Percentiles rank a stretch among this genome's conserved stretches.
phyloP scores from a whole-genome alignment of 2,888 invertebrate genomes.

The Fragum fragum region DNA sequence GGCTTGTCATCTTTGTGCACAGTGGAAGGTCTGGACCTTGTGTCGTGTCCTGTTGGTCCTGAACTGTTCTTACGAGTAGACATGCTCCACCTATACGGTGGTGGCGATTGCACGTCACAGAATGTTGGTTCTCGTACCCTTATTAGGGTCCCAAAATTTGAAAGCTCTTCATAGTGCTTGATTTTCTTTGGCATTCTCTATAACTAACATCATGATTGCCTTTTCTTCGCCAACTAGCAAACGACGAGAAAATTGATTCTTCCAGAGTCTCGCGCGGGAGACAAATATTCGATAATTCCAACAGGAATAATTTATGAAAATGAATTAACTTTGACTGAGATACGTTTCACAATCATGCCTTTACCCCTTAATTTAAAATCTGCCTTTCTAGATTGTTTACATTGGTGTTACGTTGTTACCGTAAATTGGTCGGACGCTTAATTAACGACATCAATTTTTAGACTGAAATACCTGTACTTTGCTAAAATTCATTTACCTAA shows the following conservation, averaged over 20 bases:
- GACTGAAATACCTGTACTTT: too few relatives aligned
- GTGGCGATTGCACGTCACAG: background rate
- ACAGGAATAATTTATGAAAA: background rate
- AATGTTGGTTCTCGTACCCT: conserved; percentile 4
- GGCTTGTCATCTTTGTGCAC: conserved; percentile 76
- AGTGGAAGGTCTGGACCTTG: conserved; percentile 52
- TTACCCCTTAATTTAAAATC: too few relatives aligned
- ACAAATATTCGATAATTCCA: too few relatives aligned
- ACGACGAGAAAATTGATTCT: too few relatives aligned
- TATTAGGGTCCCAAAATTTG: conserved; percentile 26
- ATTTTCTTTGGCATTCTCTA: conserved; percentile 2
- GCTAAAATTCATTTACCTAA: too few relatives aligned
- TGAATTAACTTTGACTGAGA: background rate
- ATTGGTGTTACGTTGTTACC: conserved; percentile 55
- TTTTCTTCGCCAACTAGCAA: background rate
- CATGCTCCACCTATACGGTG: background rate
- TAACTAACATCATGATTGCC: background rate
- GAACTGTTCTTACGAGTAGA: background rate
- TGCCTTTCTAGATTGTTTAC: conserved; percentile 27
- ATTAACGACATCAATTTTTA: conserved; percentile 28
- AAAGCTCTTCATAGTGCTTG: background rate
- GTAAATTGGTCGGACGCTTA: conserved; percentile 21
- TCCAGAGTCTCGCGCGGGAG: too few relatives aligned
- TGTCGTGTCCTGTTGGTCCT: conserved; percentile 52
- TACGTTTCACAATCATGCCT: too few relatives aligned